Base-by-base conservation (phyloP, 2,888 invertebrate genomes). In the Rhingia campestris region DNA sequence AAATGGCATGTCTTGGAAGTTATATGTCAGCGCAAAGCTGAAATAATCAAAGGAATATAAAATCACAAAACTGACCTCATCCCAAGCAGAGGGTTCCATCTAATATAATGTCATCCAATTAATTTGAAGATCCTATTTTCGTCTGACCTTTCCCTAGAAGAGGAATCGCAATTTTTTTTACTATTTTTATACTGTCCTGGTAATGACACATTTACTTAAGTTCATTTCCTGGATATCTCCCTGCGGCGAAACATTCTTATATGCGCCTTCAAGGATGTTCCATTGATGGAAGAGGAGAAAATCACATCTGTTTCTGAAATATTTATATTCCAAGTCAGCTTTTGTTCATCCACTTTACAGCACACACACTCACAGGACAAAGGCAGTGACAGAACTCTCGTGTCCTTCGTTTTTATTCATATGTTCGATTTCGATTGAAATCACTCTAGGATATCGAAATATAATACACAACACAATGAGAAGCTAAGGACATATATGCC, bases 221-320 rank as follows among this genome's bases (percentile, higher is more conserved):
- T 72, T 74, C 61, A 32, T 56, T 61, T 73, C 54, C 64, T 58
- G 12, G 32, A n/a, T 56, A 30, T 63, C 47, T 35, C 9, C 37
- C 30, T 32, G 33, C 22, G 12, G 30, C 74, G 22, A 56, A 56
- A 4, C 12, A 10, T 47, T 35, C 45, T 49, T 39, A 39, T 41
- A 35, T 43, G 35, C 22, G 63, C 35, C 37, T 30, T 35, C 56
- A 43, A 47, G 33, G 43, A 43, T 14, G 14, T 49, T 10, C 12
- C n/a, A 39, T 59, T 81, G 51, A 37, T 64, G 54, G 58, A 61
- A 63, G 33, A 37, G 12, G 5, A 81, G 22, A 70, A 64, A 70
- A 66, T 59, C 70, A 33, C 76, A 81, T 81, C 81, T 81, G 81
- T 69, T 81, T 56, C 47, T 81, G 81, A 81, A 53, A 64, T 70